Evolutionary conservation across 2,797 vertebrate species (phyloP), one percentile per base, ranked within the genome.

Genomic region (Poliocrania exsul): DNA sequence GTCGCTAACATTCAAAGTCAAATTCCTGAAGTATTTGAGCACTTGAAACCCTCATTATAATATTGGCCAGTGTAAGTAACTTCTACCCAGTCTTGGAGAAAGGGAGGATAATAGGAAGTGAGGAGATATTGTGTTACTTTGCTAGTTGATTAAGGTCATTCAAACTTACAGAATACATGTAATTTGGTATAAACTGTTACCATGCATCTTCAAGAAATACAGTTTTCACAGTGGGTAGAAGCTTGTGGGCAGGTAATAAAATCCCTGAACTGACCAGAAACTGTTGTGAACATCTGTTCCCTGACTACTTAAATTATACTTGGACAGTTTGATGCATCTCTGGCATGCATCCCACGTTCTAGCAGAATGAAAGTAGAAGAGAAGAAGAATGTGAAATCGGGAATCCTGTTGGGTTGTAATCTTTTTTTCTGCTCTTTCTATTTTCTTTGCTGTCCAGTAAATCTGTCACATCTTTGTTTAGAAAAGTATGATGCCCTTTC

Each of bases 221-320:
- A 81, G 70, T 73, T 94, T 95, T 92, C 95, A 88, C 89, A 91
- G 80, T 57, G 56, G 85, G 92, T 58, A 81, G 91, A 81, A 90
- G 75, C 72, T 84, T 91, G 82, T 95, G 95, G 80, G 85, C 73
- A 94, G 91, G 82, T 93, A 97, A 71, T 75, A 94, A 94, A 96
- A 97, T 92, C 82, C 60, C 85, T 86, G 33, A 77, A 91, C 91
- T 97, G 95, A 97, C 93, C 95, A 97, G 92, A 92, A 95, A 84
- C 91, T 88, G 96, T 91, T 96, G 89, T 86, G 95, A 96, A 96
- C 93, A 95, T 96, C 95, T 97, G 95, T 95, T 97, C 66, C 66
- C 82, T 95, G 95, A 96, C 95, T 95, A 94, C 93, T 97, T 96
- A 90, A 88, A 96, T 97, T 94, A 95, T 73, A 88, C 93, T 95